Base-by-base conservation (phyloP, 2,797 vertebrate genomes). In the Rhynchonycteris naso region DNA sequence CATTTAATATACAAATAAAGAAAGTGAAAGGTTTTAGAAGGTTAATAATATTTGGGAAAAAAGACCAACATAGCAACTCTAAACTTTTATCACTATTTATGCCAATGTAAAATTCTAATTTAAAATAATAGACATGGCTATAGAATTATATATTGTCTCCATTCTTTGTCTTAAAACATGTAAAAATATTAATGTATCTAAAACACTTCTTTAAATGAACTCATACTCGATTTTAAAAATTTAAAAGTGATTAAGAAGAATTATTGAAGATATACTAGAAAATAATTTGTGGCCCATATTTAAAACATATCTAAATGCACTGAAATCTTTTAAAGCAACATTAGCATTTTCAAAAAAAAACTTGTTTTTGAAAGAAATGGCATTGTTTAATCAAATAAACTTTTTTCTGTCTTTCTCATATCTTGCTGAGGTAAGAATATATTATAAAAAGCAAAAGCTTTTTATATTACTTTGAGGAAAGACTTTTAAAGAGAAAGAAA, bases 171-270 rank as follows among this genome's bases (percentile, higher is more conserved):
- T 91, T 72, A 89, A 79, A 80, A 76, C 47, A 58, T 56, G 18
- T 72, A 43, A 65, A 91, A n/a, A 52, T 83, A 58, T 71, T 83
- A 78, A 78, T 66, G n/a, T 76, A 82, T 65, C 15, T 86, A 90
- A 92, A 71, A 58, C 14, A 65, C 33, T 35, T 90, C n/a, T 81
- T 80, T 94, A 54, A 26, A 65, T 50, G 2, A 19, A 30, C 13
- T 56, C 18, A 72, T 56, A 58, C 15, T 92, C 76, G 54, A 43
- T 86, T 91, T 92, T 61, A n/a, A 88, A 84, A 83, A 89, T 85
- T 54, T 89, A 75, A 19, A 78, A 88, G 71, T 66, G 30, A 75
- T 90, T 94, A 79, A 66, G 85, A 80, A 81, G 5, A 94, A 91
- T 89, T 80, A 89, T 33, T 90, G 61, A 81, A 58, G 14, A 30